Conservation (phyloP, 1,140 invertebrate genomes). For the Pseudomyrmex flavicornis region DNA sequence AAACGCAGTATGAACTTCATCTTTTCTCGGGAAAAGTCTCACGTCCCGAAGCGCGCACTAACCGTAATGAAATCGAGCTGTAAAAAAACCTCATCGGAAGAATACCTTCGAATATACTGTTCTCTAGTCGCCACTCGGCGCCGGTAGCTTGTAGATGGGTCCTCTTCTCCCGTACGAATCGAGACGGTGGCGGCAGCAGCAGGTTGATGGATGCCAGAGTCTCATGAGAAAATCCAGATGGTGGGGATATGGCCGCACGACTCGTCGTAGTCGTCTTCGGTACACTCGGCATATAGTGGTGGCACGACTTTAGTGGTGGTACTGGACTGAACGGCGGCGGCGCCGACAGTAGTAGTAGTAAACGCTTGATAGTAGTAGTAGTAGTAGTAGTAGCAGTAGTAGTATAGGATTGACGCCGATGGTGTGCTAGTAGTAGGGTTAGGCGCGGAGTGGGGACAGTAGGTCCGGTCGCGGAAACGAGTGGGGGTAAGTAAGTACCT, state of each 20-base stretch:
- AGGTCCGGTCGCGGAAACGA: slow-evolving; percentile 53
- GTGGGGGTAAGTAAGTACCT: slow-evolving; percentile 73
- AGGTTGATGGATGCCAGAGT: slow-evolving; percentile 76
- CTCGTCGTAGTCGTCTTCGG: slow-evolving; percentile 62
- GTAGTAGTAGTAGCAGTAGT: slow-evolving; percentile 16
- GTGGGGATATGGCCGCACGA: slow-evolving; percentile 64
- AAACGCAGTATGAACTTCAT: background rate
- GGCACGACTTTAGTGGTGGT: slow-evolving; percentile 28
- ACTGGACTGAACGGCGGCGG: slow-evolving; percentile 10
- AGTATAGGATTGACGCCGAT: slow-evolving; percentile 33
- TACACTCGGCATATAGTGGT: slow-evolving; percentile 29
- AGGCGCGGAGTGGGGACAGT: slow-evolving; percentile 36
- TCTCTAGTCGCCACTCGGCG: background rate
- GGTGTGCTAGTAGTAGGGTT: slow-evolving; percentile 43
- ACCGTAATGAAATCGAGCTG: background rate
- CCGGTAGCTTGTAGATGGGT: slow-evolving; percentile 14
- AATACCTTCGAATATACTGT: slow-evolving; percentile 14
- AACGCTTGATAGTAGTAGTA: slow-evolving; percentile 27
- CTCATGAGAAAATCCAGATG: slow-evolving; percentile 74
- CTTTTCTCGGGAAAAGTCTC: background rate
- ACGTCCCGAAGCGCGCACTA: background rate
- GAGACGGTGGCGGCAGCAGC: slow-evolving; percentile 73
- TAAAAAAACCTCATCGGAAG: background rate
- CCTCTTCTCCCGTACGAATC: slow-evolving; percentile 39
- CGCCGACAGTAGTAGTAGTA: slow-evolving; percentile 37